phyloP scores from a whole-genome alignment of 2,113 vertebrate genomes.

The Bambusicola thoracicus region DNA sequence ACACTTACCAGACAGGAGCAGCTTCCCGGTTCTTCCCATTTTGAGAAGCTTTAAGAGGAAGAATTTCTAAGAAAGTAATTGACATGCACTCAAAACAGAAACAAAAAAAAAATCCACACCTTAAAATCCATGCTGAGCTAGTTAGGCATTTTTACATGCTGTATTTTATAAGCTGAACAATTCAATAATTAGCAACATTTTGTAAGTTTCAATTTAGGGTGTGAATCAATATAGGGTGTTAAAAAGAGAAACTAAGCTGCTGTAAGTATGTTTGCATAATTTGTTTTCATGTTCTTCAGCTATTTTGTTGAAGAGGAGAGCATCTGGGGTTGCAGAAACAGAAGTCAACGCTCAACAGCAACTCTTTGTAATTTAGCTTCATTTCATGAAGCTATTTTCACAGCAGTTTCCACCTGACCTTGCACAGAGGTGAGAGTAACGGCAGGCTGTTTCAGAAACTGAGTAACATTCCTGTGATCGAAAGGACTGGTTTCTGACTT shows the following conservation, averaged over 20 bases:
- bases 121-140: background rate
- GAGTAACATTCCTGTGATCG: background rate
- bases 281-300: background rate
- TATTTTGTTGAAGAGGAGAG: background rate
- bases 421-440: background rate
- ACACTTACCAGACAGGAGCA: rapidly evolving
- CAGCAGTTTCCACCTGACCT: background rate
- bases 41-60: background rate
- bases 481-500: background rate
- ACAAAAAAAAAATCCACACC: background rate
- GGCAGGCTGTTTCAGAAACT: background rate
- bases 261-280: background rate
- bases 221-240: background rate
- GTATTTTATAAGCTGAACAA: background rate
- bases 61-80: rapidly evolving
- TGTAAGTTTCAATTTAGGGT: background rate
- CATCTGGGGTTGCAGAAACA: constrained; percentile 11
- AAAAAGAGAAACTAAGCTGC: background rate
- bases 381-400: constrained; percentile 40
- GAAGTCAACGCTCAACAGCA: constrained; percentile 9
- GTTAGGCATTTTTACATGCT: background rate
- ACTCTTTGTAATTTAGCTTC: constrained; percentile 23
- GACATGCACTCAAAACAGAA: rapidly evolving
- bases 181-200: background rate
- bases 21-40: background rate